Evolutionary conservation across 2,113 vertebrate genomes (phyloP), one percentile per base, ranked within the genome.

Genomic region (Cottus gobio): DNA sequence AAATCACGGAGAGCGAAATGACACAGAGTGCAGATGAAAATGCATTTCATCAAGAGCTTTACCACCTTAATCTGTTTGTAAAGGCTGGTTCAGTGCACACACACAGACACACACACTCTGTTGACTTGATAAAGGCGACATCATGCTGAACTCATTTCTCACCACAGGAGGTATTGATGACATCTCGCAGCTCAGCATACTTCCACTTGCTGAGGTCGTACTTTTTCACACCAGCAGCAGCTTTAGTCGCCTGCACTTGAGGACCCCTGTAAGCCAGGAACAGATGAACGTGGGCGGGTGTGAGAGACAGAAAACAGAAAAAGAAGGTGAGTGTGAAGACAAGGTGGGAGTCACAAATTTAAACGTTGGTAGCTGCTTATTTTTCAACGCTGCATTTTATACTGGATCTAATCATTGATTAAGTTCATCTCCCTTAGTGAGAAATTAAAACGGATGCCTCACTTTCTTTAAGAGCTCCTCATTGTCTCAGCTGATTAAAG

Each of bases 111-210:
- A 44, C 62, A 63, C 57, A 37, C 61, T 68, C 24, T 12, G 50
- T 62, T 34, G 36, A 26, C 39, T 39, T 39, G 37, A 71, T n/a
- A 26, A 22, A 71, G 3, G 20, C 0, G 24, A 20, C 30, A 26
- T 30, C 7, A 2, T 4, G 39, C 66, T 82, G 46, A 80, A 75
- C 36, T 26, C 16, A 77, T 39, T 87, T 83, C 95, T 95, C 95
- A 99, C 98, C 98, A 86, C 98, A 99, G 56, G 98, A 99, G 28
- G 98, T 99, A 84, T 99, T 99, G 95, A 99, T 99, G 90, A 97
- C 97, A 70, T 99, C 98, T 1, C 98, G 96, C 54, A 99, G 96
- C 71, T 99, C 98, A 52, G 98, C 98, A 0, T 99, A 99, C 85
- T 99, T 99, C 98, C 98, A 99, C 86, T 98, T 99, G 94, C 97